phyloP scores from a whole-genome alignment of 2,888 invertebrate species.

The Fragum sueziense region DNA sequence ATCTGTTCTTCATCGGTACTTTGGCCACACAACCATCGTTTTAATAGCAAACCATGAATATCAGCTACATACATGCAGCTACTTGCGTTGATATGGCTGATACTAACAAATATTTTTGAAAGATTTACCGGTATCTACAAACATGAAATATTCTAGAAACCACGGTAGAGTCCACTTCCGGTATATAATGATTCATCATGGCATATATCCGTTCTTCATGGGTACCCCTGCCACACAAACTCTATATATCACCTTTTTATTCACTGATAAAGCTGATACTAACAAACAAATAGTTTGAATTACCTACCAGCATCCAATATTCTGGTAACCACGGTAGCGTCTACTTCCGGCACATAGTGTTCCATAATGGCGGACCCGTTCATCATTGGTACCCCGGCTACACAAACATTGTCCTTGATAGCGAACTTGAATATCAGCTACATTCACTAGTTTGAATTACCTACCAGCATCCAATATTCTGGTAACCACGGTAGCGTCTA shows the following conservation, averaged over 20 bases:
- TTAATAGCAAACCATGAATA: constrained; percentile 73
- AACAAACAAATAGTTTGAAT: too few species aligned
- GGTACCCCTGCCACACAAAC: constrained; percentile 8
- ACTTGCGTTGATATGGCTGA: too few species aligned
- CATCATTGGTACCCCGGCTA: constrained; percentile 18
- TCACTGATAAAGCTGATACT: too few species aligned
- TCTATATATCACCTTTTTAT: too few species aligned
- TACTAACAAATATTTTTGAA: too few species aligned
- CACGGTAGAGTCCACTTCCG: constrained; percentile 10
- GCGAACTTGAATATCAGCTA: too few species aligned
- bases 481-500: constrained; percentile 77
- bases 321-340: constrained; percentile 14
- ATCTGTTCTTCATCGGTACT: constrained; percentile 77
- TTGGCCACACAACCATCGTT: constrained; percentile 78
- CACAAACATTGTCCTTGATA: constrained; percentile 17
- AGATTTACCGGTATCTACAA: constrained; percentile 72
- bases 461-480: constrained; percentile 76
- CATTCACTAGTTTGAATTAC: not conserved
- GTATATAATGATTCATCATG: not conserved
- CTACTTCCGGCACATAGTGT: constrained; percentile 8
- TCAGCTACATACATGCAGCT: too few species aligned
- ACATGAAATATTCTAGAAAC: constrained; percentile 1
- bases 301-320: constrained; percentile 12
- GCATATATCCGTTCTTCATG: constrained; percentile 9
- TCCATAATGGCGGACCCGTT: constrained; percentile 14